Conservation (phyloP, 2,888 invertebrate genomes). For the Cinara cedri region DNA sequence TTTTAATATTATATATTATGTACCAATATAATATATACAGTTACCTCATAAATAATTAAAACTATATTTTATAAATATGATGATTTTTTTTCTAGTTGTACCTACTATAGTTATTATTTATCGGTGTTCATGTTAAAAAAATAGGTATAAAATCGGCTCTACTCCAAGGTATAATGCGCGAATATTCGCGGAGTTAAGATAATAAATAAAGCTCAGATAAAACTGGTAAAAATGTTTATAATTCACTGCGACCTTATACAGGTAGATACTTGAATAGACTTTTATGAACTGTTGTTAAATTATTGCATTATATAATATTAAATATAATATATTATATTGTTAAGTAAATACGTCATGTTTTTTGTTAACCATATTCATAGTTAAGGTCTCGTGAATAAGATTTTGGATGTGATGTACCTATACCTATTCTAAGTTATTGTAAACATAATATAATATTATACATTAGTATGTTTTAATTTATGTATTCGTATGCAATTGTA, state of each 20-base stretch:
- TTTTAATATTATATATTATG: not conserved
- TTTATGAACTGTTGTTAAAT: slow-evolving; percentile 47
- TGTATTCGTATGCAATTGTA: slow-evolving; percentile 38
- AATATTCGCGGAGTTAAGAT: not conserved
- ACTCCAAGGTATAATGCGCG: slow-evolving; percentile 10
- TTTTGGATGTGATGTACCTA: slow-evolving; percentile 49
- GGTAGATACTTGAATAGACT: slow-evolving; percentile 41
- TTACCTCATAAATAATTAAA: slow-evolving; percentile 45
- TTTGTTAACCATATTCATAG: slow-evolving; percentile 41
- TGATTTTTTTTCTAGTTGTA: slow-evolving; percentile 22
- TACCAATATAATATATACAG: too few relatives aligned
- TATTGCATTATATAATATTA: slow-evolving; percentile 45
- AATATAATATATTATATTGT: slow-evolving; percentile 25
- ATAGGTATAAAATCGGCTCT: slow-evolving; percentile 16
- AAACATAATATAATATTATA: slow-evolving; percentile 22
- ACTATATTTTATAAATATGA: slow-evolving; percentile 31
- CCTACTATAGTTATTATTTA: slow-evolving; percentile 23
- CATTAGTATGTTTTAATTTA: slow-evolving; percentile 7
- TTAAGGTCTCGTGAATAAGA: slow-evolving; percentile 38
- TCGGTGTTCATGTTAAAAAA: slow-evolving; percentile 20
- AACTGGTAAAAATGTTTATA: slow-evolving; percentile 13
- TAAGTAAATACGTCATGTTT: slow-evolving; percentile 26
- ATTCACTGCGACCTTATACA: slow-evolving; percentile 28
- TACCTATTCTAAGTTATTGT: slow-evolving; percentile 38
- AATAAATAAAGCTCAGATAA: slow-evolving; percentile 7